Conservation (phyloP, 2,113 vertebrate species). For the Corythoichthys haematopterus region DNA sequence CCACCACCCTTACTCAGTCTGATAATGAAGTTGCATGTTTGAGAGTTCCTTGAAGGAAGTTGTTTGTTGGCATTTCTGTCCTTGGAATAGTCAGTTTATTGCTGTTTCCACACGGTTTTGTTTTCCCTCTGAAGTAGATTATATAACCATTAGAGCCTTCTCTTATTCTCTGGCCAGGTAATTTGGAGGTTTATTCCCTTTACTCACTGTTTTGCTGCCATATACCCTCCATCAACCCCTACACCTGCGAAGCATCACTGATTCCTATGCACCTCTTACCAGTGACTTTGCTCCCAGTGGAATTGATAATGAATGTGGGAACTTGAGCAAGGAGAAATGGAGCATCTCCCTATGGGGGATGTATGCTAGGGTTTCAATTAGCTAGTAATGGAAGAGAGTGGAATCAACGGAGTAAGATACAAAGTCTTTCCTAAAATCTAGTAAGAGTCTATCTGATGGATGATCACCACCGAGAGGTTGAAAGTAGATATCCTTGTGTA, state of each 20-base stretch:
- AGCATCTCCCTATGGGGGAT: constrained; percentile 41
- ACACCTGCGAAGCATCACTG: constrained; percentile 29
- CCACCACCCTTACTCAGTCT: background rate
- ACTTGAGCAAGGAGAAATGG: constrained; percentile 47
- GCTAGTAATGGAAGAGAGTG: constrained; percentile 50
- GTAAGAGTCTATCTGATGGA: constrained; percentile 27
- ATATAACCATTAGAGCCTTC: constrained; percentile 41
- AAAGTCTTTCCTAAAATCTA: constrained; percentile 18
- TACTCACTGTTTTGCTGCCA: constrained; percentile 19
- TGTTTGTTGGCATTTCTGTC: constrained; percentile 3
- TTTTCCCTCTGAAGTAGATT: constrained; percentile 41
- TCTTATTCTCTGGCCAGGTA: constrained; percentile 29
- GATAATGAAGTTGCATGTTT: background rate
- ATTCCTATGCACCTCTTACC: constrained; percentile 33
- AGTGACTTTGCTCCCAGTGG: constrained; percentile 35
- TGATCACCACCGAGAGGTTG: constrained; percentile 16
- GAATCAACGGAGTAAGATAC: constrained; percentile 29
- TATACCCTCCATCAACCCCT: constrained; percentile 10
- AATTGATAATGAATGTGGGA: constrained; percentile 59
- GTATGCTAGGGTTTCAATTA: constrained; percentile 55
- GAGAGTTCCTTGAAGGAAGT: background rate
- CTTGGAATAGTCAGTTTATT: constrained; percentile 20
- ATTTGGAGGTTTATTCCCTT: constrained; percentile 38
- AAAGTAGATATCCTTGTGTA: background rate
- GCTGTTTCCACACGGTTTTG: constrained; percentile 21